These are phyloP conservation scores for Heliconius melpomene DNA, from an alignment of 1,140 invertebrate species.

Conservation along the genomic window DNA sequence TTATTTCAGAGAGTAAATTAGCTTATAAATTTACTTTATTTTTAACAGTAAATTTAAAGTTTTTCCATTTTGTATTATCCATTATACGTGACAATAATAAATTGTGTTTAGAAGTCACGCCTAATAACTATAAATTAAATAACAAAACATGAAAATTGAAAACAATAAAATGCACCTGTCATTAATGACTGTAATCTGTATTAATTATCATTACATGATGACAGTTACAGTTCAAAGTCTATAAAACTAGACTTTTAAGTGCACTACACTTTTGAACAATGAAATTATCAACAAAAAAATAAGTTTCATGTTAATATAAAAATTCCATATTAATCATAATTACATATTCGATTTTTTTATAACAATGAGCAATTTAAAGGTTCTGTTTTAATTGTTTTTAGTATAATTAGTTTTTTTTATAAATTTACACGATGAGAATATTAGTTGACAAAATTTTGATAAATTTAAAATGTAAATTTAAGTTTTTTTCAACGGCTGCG, in stretches of 20 bases:
- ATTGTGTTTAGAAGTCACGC: neutral
- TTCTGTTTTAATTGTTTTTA: neutral
- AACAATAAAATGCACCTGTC: neutral
- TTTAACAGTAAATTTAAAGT: neutral
- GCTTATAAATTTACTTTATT: neutral
- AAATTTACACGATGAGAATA: neutral
- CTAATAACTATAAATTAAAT: neutral
- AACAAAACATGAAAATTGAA: neutral
- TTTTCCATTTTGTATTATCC: neutral
- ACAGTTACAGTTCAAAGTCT: neutral
- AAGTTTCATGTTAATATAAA: neutral
- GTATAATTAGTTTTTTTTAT: neutral
- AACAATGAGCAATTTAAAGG: neutral
- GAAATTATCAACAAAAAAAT: no score
- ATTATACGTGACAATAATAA: neutral
- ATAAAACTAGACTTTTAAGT: neutral
- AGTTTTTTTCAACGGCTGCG: neutral
- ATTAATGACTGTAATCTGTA: neutral
- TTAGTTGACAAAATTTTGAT: neutral
- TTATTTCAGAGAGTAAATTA: no score
- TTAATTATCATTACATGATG: neutral
- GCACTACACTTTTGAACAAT: no score
- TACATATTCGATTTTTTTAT: neutral
- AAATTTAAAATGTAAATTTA: neutral
- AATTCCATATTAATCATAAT: neutral